Evolutionary conservation across 2,113 vertebrate genomes (phyloP).

Genomic region (Scytalopus superciliaris): DNA sequence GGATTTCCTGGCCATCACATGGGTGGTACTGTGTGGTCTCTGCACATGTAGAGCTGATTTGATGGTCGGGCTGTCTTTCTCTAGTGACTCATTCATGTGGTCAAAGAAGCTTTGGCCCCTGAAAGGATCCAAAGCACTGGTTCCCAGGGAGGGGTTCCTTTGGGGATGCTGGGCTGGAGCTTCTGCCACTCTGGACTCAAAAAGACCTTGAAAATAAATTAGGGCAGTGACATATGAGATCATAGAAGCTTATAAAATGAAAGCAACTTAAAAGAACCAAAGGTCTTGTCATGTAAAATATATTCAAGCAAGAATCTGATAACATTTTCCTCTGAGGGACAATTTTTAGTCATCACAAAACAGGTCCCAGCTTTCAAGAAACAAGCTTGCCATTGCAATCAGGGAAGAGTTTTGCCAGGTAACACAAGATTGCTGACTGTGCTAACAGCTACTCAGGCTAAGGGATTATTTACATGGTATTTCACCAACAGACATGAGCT

Average conservation of each 20-base stretch:
- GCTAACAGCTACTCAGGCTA: background rate
- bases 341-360: background rate
- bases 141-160: background rate
- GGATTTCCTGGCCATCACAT: background rate
- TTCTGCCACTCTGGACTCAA: background rate
- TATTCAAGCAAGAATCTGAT: background rate
- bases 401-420: background rate
- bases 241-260: background rate
- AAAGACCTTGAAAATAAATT: conserved; percentile 17
- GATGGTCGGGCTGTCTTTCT: conserved; percentile 51
- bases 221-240: background rate
- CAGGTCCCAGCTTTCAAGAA: background rate
- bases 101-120: conserved; percentile 9
- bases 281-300: background rate
- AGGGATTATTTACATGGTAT: background rate
- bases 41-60: background rate
- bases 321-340: background rate
- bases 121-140: background rate
- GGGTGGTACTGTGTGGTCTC: background rate
- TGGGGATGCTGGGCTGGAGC: background rate
- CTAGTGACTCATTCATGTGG: conserved; percentile 23
- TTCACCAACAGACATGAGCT: background rate
- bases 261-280: background rate
- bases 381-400: background rate
- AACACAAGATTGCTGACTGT: background rate